Evolutionary conservation across 2,797 vertebrate species (phyloP), one percentile per base, ranked within the genome.

Genomic region (Gephyroberyx darwinii): DNA sequence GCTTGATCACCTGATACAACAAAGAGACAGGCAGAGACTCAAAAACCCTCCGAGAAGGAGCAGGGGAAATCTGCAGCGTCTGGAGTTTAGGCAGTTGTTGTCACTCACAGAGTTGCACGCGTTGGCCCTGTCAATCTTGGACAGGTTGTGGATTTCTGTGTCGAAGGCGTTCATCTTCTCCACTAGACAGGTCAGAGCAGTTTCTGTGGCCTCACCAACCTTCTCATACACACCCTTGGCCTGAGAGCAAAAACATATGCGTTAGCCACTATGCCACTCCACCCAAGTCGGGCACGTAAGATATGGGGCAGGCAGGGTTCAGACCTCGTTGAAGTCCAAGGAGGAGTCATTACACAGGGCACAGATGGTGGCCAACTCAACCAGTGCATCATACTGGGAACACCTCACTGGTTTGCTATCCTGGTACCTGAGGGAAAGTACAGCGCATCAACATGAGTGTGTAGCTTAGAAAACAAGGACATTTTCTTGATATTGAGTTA

Each of bases 81-180:
- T 53, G 76, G 64, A 60, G 30, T 33, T 4, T 51, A 48, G 53
- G 47, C 51, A 56, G 69, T 22, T 9, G 41, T n/a, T 59, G 75
- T 56, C 82, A 93, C 96, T 96, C 89, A 99, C 98, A 0, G 96
- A 96, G 86, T 98, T 98, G 92, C 97, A 99, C 81, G 96, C 96
- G 1, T 97, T 98, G 0, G 97, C 96, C 75, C 95, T 93, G 78
- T 99, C 98, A n/a, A 98, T 95, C 92, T 94, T 96, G 12, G 97
- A 95, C 64, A 99, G 92, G 59, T 84, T 95, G 80, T 95, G 95
- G 77, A 98, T 74, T 14, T 98, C 96, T 0, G 96, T 98, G 88
- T 99, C 96, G 48, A 99, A 99, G 1, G 98, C 96, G 4, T 99
- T 99, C 97, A 99, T 98, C 88, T 99, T 99, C 89, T 99, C 98